Base-by-base conservation (phyloP, 2,113 vertebrate species). In the Cairina moschata region DNA sequence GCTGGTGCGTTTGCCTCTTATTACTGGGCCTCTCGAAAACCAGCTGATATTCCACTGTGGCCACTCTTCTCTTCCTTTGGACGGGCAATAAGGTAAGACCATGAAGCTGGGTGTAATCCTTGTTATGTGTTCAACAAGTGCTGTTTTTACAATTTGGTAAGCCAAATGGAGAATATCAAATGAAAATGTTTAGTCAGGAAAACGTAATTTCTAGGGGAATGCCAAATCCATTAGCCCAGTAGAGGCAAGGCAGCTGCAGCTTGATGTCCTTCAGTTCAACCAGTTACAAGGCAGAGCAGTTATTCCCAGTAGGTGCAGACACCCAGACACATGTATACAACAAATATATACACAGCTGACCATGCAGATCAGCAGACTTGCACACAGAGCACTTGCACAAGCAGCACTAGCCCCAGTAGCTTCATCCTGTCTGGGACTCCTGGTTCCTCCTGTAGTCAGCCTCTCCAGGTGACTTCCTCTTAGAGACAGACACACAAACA, bases 1-100 rank as follows among this genome's bases (percentile, higher is more conserved):
- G 99, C 99, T 8, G 99, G 99, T 92, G 98, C 99, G 92, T 99
- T 99, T 40, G 99, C 99, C 32, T 98, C 99, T 55, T 99, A 99
- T 59, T 99, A 99, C 95, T 99, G 99, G 99, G 98, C 99, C 85
- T 98, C 98, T 90, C 98, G 96, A 88, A 99, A 99, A 94, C 99
- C 99, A 4, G 96, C 97, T 4, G 99, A 99, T 95, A 99, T 99
- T 84, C 99, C 99, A 21, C 59, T 97, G 16, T 98, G 98, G 94
- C 99, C 99, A 0, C 97, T 99, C n/a, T 98, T 98, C 93, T 98
- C 98, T 80, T 98, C 99, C 0, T 99, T 99, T 78, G 98, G 98
- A 95, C 97, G 98, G 95, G 98, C 99, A 91, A 98, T 99, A 98
- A 98, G 99, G 99, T 99, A 96, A 96, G 97, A 10, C 50, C 17